Base-by-base conservation (phyloP, 2,113 vertebrate genomes). In the Dipodomys ordii region DNA sequence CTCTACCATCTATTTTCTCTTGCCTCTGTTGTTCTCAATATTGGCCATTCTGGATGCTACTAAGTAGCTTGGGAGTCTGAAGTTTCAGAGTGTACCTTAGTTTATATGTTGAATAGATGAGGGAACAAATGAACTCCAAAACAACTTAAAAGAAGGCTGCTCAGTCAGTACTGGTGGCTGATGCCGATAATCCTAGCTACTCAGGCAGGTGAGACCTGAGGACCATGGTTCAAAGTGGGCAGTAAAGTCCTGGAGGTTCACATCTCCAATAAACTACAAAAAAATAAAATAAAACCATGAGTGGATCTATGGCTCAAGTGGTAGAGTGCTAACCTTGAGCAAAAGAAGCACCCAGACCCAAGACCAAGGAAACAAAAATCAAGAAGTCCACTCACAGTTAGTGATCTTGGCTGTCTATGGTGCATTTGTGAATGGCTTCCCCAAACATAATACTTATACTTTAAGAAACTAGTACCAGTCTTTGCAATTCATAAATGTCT, bases 381-480 rank as follows among this genome's bases (percentile, higher is more conserved):
- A 57, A 57, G 49, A 91, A 46, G 8, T 18, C 6, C 87, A 53
- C 32, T 60, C 39, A 32, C 15, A n/a, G 53, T 86, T 74, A 77
- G 11, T 67, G 68, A 67, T 84, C 12, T 57, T 88, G 6, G 15
- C 32, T 22, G 39, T 22, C 30, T 44, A 7, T 83, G 46, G 28
- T 32, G 15, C 16, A 49, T 60, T 89, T 10, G 62, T 23, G 19
- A 93, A 79, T 72, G 27, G 20, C 76, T 94, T 79, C 57, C 73
- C 30, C 23, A 83, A 73, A 94, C 85, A 16, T 57, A 12, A 65
- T 44, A 12, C 15, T 46, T 73, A 39, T 68, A 60, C 8, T 57
- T 57, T 74, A 80, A 87, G 72, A 92, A 92, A 95, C 65, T 82
- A 35, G 8, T 23, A 44, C 27, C 11, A 57, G 22, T 82, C 10